Conservation (phyloP, 2,888 invertebrate genomes). For the Athalia rosae region DNA sequence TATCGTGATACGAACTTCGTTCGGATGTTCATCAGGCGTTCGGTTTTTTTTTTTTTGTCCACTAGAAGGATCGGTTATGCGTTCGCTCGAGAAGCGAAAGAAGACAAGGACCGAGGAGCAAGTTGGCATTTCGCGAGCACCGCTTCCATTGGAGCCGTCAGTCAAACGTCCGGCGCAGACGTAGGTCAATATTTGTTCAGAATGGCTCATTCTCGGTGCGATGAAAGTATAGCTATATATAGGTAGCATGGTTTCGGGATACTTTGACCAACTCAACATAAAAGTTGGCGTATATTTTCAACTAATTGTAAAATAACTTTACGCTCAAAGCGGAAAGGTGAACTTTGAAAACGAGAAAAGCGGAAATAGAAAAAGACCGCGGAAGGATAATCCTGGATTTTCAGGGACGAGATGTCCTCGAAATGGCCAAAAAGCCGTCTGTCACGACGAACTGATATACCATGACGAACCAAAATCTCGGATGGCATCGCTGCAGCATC, state of each 20-base stretch:
- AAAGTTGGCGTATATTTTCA: slow-evolving; percentile 38
- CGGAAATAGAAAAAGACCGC: slow-evolving; percentile 22
- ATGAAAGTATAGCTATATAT: neutral
- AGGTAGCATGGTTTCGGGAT: too few species aligned
- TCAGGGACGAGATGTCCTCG: slow-evolving; percentile 22
- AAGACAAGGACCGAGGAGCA: slow-evolving; percentile 3
- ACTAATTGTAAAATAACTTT: slow-evolving; percentile 35
- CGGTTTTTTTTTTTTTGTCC: neutral
- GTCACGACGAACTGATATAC: slow-evolving; percentile 18
- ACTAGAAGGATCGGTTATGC: slow-evolving; percentile 8
- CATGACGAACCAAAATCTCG: slow-evolving; percentile 28
- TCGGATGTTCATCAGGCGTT: neutral
- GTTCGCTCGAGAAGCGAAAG: slow-evolving; percentile 16
- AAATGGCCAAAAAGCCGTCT: slow-evolving; percentile 23
- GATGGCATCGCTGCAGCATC: neutral
- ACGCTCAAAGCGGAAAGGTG: slow-evolving; percentile 7
- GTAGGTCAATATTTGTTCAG: slow-evolving; percentile 47
- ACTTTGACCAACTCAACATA: slow-evolving; percentile 21
- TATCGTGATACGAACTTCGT: too few species aligned
- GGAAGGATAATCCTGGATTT: slow-evolving; percentile 46
- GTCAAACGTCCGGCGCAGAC: slow-evolving; percentile 43
- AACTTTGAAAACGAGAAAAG: slow-evolving; percentile 34
- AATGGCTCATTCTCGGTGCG: slow-evolving; percentile 11
- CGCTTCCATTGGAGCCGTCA: slow-evolving; percentile 33
- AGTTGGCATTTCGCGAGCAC: neutral